Conservation (phyloP, 1,140 invertebrate species). For the Drosophila tristis region DNA sequence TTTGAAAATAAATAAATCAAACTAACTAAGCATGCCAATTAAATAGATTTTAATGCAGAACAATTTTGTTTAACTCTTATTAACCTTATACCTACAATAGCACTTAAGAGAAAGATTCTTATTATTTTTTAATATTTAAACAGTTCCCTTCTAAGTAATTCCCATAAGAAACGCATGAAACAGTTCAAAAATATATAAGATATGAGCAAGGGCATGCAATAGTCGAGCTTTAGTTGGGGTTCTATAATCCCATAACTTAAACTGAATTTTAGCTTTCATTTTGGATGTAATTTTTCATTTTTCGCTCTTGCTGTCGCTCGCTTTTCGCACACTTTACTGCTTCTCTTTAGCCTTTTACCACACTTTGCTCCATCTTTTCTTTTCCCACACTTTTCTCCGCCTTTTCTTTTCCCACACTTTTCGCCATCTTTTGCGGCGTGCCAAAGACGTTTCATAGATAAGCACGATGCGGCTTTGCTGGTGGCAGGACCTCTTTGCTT, state of each 20-base stretch:
- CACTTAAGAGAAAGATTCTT: slow-evolving; percentile 16
- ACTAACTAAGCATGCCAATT: too few species aligned
- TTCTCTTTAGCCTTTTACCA: slow-evolving; percentile 2
- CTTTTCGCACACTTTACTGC: slow-evolving; percentile 3
- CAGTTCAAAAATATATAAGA: too few species aligned
- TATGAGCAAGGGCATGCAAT: too few species aligned
- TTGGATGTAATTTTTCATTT: slow-evolving; percentile 68
- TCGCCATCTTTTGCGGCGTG: slow-evolving; percentile 17
- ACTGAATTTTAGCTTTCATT: slow-evolving; percentile 50
- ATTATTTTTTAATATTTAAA: too few species aligned
- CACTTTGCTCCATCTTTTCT: neutral
- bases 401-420: neutral
- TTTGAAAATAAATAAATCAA: too few species aligned
- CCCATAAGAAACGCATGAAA: too few species aligned
- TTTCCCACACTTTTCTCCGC: neutral
- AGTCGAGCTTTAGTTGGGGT: slow-evolving; percentile 2
- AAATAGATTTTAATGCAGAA: too few species aligned
- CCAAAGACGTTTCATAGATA: slow-evolving; percentile 47
- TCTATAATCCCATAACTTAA: slow-evolving; percentile 66
- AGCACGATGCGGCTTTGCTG: slow-evolving; percentile 37
- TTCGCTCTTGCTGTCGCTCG: neutral
- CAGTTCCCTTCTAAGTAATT: too few species aligned
- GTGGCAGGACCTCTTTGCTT: slow-evolving; percentile 24
- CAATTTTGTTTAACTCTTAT: too few species aligned
- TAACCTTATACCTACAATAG: slow-evolving; percentile 12